These are phyloP conservation scores for Malurus alboscapulatus DNA, from an alignment of 2,113 vertebrate species.

Conservation along the genomic window DNA sequence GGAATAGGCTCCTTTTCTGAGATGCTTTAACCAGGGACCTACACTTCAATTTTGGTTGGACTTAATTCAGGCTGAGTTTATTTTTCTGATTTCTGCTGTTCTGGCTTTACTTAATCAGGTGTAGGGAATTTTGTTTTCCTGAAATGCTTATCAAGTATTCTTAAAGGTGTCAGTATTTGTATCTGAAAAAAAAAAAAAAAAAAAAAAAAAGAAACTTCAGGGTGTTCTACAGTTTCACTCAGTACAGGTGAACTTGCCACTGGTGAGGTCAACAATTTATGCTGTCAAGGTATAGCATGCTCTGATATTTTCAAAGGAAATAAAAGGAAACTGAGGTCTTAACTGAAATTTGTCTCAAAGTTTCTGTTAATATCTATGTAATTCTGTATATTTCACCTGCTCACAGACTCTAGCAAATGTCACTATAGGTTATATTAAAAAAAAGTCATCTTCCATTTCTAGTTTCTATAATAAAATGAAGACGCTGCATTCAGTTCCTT, in stretches of 20 bases:
- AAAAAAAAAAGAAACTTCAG: constrained; percentile 55
- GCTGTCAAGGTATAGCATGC: constrained; percentile 40
- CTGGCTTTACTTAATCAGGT: constrained; percentile 30
- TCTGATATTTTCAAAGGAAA: constrained; percentile 65
- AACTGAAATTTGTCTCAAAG: constrained; percentile 52
- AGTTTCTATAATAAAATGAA: constrained; percentile 42
- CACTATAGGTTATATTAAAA: not conserved
- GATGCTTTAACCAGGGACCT: constrained; percentile 36
- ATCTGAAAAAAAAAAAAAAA: constrained; percentile 45
- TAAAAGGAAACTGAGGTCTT: constrained; percentile 48
- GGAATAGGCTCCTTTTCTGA: constrained; percentile 21
- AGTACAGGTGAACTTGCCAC: constrained; percentile 22
- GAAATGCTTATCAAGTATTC: constrained; percentile 35
- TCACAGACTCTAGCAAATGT: constrained; percentile 20
- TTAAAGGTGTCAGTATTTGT: constrained; percentile 11
- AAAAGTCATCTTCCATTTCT: constrained; percentile 6
- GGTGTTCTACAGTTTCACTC: constrained; percentile 36
- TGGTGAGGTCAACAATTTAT: constrained; percentile 65
- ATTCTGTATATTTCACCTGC: constrained; percentile 46
- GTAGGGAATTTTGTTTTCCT: constrained; percentile 41
- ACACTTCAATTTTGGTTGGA: not conserved
- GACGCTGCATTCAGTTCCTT: constrained; percentile 28
- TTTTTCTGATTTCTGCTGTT: not conserved
- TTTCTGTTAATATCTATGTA: constrained; percentile 39
- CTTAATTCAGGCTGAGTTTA: not conserved